These are phyloP conservation scores for Sceloporus tristichus DNA, from an alignment of 2,113 vertebrate species.

Conservation along the genomic window DNA sequence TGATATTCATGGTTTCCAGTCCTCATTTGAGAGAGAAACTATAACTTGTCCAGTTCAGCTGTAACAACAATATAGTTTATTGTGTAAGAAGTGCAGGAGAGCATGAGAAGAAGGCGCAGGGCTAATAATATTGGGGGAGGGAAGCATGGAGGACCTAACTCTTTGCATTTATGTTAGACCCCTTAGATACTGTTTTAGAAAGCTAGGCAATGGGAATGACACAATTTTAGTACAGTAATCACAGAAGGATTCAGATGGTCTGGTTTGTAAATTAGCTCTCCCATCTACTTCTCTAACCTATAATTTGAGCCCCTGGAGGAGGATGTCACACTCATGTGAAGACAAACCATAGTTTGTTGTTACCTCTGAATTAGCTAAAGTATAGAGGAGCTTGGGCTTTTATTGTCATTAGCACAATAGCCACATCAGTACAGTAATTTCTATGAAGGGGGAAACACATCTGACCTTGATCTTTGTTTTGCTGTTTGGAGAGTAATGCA, in stretches of 20 bases:
- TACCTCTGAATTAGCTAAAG: background rate
- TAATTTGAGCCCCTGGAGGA: background rate
- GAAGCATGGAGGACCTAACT: background rate
- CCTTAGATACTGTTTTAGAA: background rate
- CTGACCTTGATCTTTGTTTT: slow-evolving; percentile 3
- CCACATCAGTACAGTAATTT: background rate
- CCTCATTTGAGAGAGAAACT: background rate
- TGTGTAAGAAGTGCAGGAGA: background rate
- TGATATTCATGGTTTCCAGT: background rate
- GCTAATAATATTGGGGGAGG: background rate
- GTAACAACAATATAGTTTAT: background rate
- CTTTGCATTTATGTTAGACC: background rate
- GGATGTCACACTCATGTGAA: background rate
- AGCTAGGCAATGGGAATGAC: too few relatives aligned
- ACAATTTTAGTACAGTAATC: background rate
- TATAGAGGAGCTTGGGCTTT: background rate
- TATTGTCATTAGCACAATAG: background rate
- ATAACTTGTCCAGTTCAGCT: background rate
- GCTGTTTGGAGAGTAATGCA: slow-evolving; percentile 1
- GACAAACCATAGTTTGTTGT: background rate
- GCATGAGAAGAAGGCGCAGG: background rate
- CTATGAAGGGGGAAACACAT: background rate
- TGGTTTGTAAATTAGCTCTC: background rate
- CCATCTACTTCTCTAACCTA: background rate
- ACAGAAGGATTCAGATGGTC: background rate